These are phyloP conservation scores for Prosapia bicincta DNA, from an alignment of 2,888 invertebrate genomes.

Conservation along the genomic window DNA sequence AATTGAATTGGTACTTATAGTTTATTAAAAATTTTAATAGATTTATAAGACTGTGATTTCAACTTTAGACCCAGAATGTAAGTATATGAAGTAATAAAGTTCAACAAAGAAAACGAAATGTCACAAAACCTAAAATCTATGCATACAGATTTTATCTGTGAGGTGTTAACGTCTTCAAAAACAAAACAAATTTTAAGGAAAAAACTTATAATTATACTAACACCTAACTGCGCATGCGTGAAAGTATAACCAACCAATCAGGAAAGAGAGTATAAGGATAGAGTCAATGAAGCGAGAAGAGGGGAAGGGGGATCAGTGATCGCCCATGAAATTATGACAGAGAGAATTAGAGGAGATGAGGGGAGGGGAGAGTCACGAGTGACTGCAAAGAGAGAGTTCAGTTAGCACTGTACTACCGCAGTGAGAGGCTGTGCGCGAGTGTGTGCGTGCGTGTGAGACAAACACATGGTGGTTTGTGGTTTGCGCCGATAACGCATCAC, in stretches of 20 bases:
- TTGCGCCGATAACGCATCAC: too few species aligned
- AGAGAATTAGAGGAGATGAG: constrained; percentile 22
- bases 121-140: too few species aligned
- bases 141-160: too few species aligned
- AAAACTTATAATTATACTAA: not conserved
- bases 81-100: too few species aligned
- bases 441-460: constrained; percentile 36
- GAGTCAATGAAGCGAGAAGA: constrained; percentile 22
- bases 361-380: constrained; percentile 33
- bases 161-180: not conserved
- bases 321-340: constrained; percentile 31
- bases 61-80: too few species aligned
- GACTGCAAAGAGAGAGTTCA: constrained; percentile 43
- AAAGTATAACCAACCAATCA: constrained; percentile 23
- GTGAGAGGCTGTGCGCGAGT: constrained; percentile 43
- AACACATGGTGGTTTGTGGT: too few species aligned
- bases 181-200: not conserved
- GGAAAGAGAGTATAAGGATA: constrained; percentile 16
- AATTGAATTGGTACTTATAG: too few species aligned
- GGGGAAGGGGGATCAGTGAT: constrained; percentile 16
- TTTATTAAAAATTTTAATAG: too few species aligned
- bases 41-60: too few species aligned
- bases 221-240: constrained; percentile 20
- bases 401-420: constrained; percentile 47
- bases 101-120: too few species aligned